phyloP scores from a whole-genome alignment of 23 tunicate genomes.

The Styela plicata region DNA sequence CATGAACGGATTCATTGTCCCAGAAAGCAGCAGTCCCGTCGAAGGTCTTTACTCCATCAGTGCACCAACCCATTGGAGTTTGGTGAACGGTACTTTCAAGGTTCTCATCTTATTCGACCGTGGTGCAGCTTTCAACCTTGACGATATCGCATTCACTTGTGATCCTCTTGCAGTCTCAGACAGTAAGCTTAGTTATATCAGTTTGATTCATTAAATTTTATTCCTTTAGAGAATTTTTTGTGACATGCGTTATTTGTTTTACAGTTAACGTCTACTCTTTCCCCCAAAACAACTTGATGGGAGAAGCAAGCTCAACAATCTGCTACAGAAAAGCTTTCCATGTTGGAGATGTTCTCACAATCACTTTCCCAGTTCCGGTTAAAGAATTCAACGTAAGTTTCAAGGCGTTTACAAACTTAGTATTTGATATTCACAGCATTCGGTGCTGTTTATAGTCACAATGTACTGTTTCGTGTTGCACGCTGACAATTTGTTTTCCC shows the following conservation, averaged over 20 bases:
- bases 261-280: slow-evolving; percentile 28
- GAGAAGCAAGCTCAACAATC: slow-evolving; percentile 26
- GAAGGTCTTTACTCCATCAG: slow-evolving; percentile 22
- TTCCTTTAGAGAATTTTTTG: too few relatives aligned
- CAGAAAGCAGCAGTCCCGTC: slow-evolving; percentile 15
- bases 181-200: slow-evolving; percentile 25
- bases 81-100: slow-evolving; percentile 13
- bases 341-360: slow-evolving; percentile 26
- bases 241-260: not conserved
- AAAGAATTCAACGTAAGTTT: slow-evolving; percentile 20
- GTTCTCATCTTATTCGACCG: slow-evolving; percentile 11
- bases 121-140: not conserved
- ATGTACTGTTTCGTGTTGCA: too few relatives aligned
- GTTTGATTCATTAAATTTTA: too few relatives aligned
- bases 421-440: too few relatives aligned
- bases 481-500: too few relatives aligned
- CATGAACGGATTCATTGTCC: slow-evolving; percentile 23
- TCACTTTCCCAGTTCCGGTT: slow-evolving; percentile 27
- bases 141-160: slow-evolving; percentile 14
- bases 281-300: slow-evolving; percentile 28
- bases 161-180: slow-evolving; percentile 21
- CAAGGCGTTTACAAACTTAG: too few relatives aligned
- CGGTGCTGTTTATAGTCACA: too few relatives aligned
- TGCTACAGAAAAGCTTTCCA: slow-evolving; percentile 33
- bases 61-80: slow-evolving; percentile 28